Evolutionary conservation across 2,113 vertebrate genomes (phyloP), one percentile per base, ranked within the genome.

Genomic region (Odontophorus gujanensis): DNA sequence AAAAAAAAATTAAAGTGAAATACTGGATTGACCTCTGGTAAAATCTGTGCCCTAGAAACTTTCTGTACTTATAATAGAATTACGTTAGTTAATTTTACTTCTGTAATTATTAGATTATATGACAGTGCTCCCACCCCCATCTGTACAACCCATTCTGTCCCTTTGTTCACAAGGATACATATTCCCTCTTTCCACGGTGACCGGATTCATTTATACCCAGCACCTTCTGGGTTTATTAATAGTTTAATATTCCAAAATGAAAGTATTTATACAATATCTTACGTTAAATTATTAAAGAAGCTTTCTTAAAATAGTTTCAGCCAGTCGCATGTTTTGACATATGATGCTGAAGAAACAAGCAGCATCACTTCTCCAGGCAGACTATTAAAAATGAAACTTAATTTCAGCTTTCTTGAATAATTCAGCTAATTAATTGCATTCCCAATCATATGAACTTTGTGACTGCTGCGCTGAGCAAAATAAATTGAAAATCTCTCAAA

Each of bases 371-470:
- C 43, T 42, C 34, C 42, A 67, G 63, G 53, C 72, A 89, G 36
- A 93, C 63, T 66, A 87, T 21, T 89, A 81, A 89, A 91, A 90
- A 85, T 36, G 4, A 71, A 84, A 87, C 80, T 94, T 87, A 63
- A 81, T 94, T 92, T 85, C 38, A 17, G 11, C 67, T 93, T 94
- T 87, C 45, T 42, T 42, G 13, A 34, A 67, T 81, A 86, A 84
- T 79, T 83, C 57, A 87, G 47, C 75, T 83, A 79, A 53, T 86
- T 75, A 92, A 93, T 57, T 93, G 81, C 38, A 74, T 45, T 95
- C 38, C 67, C 65, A 57, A 74, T 7, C 20, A 81, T 32, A 79
- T 9, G 32, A 94, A 85, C 63, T 85, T 89, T 78, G 43, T 76
- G 67, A 82, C 45, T 84, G 68, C 75, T 85, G 38, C 47, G 50